These are phyloP conservation scores for Melanotaenia nigrans DNA, from an alignment of 2,797 vertebrate species.

Conservation along the genomic window DNA sequence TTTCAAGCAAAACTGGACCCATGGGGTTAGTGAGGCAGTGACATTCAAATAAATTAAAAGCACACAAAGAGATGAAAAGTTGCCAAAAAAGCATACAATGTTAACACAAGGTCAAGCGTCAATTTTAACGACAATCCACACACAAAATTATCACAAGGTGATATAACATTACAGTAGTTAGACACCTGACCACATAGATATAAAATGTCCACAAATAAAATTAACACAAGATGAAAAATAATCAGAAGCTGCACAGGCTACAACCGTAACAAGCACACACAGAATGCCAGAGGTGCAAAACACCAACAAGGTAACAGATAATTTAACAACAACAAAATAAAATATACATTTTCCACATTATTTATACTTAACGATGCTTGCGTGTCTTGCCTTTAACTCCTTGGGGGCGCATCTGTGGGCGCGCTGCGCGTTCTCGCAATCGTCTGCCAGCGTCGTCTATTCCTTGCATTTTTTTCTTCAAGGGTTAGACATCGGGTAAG, in stretches of 20 bases:
- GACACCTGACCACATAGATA: too few species aligned
- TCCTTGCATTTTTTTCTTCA: conserved; percentile 16
- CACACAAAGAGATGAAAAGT: background rate
- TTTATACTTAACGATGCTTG: background rate
- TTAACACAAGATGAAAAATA: background rate
- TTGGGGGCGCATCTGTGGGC: conserved; percentile 19
- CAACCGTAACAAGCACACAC: background rate
- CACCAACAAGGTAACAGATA: background rate
- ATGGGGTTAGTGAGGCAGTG: too few species aligned
- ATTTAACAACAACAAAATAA: too few species aligned
- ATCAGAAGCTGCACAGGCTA: background rate
- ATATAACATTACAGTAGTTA: background rate
- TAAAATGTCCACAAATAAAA: background rate
- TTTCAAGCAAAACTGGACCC: too few species aligned
- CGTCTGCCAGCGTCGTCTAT: conserved; percentile 32
- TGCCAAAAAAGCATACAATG: background rate
- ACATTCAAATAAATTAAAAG: background rate
- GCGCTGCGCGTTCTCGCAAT: conserved; percentile 60
- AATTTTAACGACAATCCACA: background rate
- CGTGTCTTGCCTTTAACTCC: background rate
- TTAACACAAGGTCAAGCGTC: too few species aligned
- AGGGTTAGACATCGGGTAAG: conserved; percentile 14
- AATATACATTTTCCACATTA: too few species aligned
- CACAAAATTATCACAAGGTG: background rate
- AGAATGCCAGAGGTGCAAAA: background rate